A percentile compares a stretch with the other conserved stretches of the same genome.
These are phyloP conservation scores for Adoxophyes honmai DNA, from an alignment of 1,140 invertebrate genomes.

Conservation along the genomic window DNA sequence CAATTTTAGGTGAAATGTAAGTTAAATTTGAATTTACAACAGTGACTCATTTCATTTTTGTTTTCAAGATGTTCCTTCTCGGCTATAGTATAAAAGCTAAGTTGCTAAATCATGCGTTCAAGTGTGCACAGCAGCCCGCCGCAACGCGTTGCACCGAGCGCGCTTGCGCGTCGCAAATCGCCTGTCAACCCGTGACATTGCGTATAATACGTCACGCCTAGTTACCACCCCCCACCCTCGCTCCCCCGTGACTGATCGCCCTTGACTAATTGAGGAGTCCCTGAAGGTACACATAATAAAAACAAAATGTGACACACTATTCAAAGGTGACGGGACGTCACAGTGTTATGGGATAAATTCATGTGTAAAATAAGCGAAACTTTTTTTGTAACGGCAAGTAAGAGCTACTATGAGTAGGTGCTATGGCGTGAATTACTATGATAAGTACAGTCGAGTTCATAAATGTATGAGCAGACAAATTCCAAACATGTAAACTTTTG, in stretches of 20 bases:
- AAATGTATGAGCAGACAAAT: too few relatives aligned
- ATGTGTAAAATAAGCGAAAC: slow-evolving; percentile 7
- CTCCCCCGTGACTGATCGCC: slow-evolving; percentile 37
- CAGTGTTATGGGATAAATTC: slow-evolving; percentile 9
- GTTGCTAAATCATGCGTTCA: slow-evolving; percentile 14
- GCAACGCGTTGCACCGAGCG: background rate
- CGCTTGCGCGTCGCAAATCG: slow-evolving; percentile 57
- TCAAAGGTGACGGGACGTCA: slow-evolving; percentile 25
- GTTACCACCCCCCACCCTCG: slow-evolving; percentile 28
- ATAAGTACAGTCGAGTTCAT: too few relatives aligned
- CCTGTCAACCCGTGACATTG: slow-evolving; percentile 55
- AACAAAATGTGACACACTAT: slow-evolving; percentile 15
- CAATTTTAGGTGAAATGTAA: too few relatives aligned
- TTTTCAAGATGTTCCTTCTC: too few relatives aligned
- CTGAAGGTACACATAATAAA: slow-evolving; percentile 31
- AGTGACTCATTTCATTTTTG: too few relatives aligned
- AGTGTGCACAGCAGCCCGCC: background rate
- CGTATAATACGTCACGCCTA: slow-evolving; percentile 47
- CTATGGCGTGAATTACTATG: too few relatives aligned
- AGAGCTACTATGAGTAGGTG: too few relatives aligned
- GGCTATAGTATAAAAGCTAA: too few relatives aligned
- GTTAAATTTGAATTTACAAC: too few relatives aligned
- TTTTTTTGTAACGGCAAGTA: background rate
- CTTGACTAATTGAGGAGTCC: slow-evolving; percentile 43
- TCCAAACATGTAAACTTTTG: too few relatives aligned